Evolutionary conservation across 2,113 vertebrate species (phyloP).

Genomic region (Calyptommatus sinebrachiatus): DNA sequence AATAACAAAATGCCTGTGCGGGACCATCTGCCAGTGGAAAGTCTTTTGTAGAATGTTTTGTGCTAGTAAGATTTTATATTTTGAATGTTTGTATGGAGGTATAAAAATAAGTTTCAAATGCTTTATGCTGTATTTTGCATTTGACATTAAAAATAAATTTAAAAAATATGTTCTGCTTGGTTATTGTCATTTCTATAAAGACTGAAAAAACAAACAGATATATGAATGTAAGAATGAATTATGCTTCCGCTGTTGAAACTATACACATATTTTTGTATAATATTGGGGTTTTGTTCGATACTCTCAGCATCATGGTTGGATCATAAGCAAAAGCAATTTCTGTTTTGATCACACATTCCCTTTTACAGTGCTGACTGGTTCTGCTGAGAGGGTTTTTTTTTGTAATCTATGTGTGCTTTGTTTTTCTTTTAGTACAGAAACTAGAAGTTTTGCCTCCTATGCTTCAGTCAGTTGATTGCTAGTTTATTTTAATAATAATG

Average conservation of each 20-base stretch:
- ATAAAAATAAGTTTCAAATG: constrained; percentile 57
- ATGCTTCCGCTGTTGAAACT: neutral
- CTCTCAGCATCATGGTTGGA: neutral
- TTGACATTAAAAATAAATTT: constrained; percentile 43
- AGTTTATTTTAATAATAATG: too few species aligned
- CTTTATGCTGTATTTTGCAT: constrained; percentile 37
- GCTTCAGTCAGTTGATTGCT: fast-evolving
- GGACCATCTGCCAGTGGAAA: constrained; percentile 74
- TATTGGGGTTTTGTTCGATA: neutral
- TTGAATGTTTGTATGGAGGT: constrained; percentile 69
- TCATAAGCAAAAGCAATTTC: neutral
- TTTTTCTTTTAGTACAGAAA: fast-evolving
- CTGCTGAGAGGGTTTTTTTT: constrained; percentile 20
- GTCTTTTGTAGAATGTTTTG: constrained; percentile 56
- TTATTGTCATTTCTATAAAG: constrained; percentile 8
- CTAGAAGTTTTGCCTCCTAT: neutral
- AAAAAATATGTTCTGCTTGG: neutral
- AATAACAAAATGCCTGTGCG: constrained; percentile 79
- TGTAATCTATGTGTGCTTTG: neutral
- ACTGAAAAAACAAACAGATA: neutral
- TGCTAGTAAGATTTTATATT: constrained; percentile 69
- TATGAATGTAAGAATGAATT: neutral
- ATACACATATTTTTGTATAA: neutral
- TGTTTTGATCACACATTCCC: constrained; percentile 22
- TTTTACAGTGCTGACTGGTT: neutral